phyloP scores from a whole-genome alignment of 1,140 invertebrate genomes.

The Bilobella aurantiaca region DNA sequence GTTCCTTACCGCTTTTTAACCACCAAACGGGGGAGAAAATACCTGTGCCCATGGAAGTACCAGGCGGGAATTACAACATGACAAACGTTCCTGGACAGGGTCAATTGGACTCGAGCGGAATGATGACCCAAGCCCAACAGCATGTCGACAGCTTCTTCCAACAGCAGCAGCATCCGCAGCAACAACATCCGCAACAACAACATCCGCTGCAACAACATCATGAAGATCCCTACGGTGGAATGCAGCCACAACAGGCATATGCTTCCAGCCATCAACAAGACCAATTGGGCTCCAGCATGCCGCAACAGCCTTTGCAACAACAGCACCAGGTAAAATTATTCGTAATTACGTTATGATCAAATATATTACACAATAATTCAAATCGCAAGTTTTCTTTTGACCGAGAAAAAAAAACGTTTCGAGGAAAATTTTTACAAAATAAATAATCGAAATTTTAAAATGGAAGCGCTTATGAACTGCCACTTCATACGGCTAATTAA shows the following conservation, averaged over 20 bases:
- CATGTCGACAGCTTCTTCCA: neutral
- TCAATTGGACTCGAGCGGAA: constrained; percentile 6
- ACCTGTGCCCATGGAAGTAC: neutral
- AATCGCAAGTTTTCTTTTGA: neutral
- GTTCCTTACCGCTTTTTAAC: constrained; percentile 2
- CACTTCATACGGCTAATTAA: too few species aligned
- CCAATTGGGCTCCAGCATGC: neutral
- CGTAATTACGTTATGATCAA: neutral
- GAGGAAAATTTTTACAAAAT: too few species aligned
- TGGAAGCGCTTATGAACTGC: too few species aligned
- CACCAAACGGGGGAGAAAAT: constrained; percentile 15
- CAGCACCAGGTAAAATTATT: constrained; percentile 22
- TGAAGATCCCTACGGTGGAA: constrained; percentile 16
- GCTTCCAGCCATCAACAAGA: constrained; percentile 15
- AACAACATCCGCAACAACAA: constrained; percentile 29
- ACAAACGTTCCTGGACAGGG: constrained; percentile 12
- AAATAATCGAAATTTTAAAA: neutral
- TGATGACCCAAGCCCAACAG: constrained; percentile 9
- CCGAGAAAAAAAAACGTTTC: too few species aligned
- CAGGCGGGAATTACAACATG: constrained; percentile 10
- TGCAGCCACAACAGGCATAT: constrained; percentile 13
- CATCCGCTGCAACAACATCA: constrained; percentile 13
- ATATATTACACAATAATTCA: neutral
- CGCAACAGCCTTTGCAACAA: constrained; percentile 25
- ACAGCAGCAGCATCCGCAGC: constrained; percentile 30